Evolutionary conservation across 2,113 vertebrate genomes (phyloP).

Genomic region (Dasyurus viverrinus): DNA sequence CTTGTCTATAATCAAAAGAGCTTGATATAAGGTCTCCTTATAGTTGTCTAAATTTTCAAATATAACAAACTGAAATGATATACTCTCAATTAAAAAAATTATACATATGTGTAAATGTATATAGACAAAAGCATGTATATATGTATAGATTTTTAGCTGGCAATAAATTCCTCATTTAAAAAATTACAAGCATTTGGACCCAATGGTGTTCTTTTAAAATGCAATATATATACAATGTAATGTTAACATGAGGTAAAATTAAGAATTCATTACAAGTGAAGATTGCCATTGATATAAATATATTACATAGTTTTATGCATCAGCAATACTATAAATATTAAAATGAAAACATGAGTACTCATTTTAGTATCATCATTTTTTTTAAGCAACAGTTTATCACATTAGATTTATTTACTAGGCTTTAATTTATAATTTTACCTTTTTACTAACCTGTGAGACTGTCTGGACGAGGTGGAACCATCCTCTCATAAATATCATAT

Average conservation of each 20-base stretch:
- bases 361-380: neutral
- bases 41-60: neutral
- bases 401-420: neutral
- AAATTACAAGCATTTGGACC: slow-evolving; percentile 3
- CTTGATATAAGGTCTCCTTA: neutral
- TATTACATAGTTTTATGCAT: neutral
- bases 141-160: neutral
- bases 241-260: neutral
- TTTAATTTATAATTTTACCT: neutral
- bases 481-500: slow-evolving; percentile 95
- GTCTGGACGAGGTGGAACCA: slow-evolving; percentile 93
- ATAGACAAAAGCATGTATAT: too few species aligned
- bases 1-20: neutral
- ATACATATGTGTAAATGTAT: too few species aligned
- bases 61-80: neutral
- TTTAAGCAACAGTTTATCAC: neutral
- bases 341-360: neutral
- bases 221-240: slow-evolving; percentile 5
- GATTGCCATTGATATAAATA: neutral
- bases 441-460: slow-evolving; percentile 92
- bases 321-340: neutral
- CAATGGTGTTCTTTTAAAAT: slow-evolving; percentile 35
- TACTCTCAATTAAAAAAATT: neutral
- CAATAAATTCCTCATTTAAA: slow-evolving; percentile 28
- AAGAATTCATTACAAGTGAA: slow-evolving; percentile 10